Percentiles rank a stretch among this genome's conserved stretches.
Evolutionary conservation across 2,888 invertebrate species (phyloP).

Genomic region (Dione vanillae): DNA sequence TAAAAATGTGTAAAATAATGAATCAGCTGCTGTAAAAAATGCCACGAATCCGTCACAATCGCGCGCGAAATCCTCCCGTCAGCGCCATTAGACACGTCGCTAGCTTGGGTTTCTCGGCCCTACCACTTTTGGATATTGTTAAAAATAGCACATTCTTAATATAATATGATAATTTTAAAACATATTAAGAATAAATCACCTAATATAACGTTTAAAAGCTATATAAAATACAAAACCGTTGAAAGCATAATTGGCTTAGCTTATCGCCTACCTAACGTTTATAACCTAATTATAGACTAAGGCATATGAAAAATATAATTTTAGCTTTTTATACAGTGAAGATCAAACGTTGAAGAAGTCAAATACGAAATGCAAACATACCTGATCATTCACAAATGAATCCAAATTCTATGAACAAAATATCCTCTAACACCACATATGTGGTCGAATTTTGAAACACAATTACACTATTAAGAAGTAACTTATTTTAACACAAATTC

Average conservation of each 20-base stretch:
- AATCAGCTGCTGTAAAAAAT: constrained; percentile 80
- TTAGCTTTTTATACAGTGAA: constrained; percentile 47
- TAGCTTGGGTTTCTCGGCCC: constrained; percentile 79
- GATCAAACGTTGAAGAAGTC: constrained; percentile 52
- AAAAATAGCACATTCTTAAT: constrained; percentile 73
- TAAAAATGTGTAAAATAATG: constrained; percentile 59
- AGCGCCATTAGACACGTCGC: constrained; percentile 85
- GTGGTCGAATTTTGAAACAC: constrained; percentile 56
- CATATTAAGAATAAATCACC: constrained; percentile 20
- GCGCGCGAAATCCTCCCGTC: constrained; percentile 83
- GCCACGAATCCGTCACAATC: constrained; percentile 84
- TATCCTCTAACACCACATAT: constrained; percentile 65
- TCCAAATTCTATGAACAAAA: constrained; percentile 69
- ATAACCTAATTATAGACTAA: constrained; percentile 75
- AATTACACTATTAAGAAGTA: constrained; percentile 55
- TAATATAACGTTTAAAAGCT: constrained; percentile 31
- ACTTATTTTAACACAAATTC: constrained; percentile 50
- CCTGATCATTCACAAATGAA: constrained; percentile 81
- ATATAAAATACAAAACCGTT: constrained; percentile 58
- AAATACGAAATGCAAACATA: constrained; percentile 61
- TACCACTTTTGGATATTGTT: constrained; percentile 81
- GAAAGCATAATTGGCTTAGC: constrained; percentile 74
- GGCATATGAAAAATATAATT: constrained; percentile 50
- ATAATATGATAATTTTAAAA: constrained; percentile 55
- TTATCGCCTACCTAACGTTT: constrained; percentile 79